Base-by-base conservation (phyloP, 2,113 vertebrate genomes). In the Jacana jacana region DNA sequence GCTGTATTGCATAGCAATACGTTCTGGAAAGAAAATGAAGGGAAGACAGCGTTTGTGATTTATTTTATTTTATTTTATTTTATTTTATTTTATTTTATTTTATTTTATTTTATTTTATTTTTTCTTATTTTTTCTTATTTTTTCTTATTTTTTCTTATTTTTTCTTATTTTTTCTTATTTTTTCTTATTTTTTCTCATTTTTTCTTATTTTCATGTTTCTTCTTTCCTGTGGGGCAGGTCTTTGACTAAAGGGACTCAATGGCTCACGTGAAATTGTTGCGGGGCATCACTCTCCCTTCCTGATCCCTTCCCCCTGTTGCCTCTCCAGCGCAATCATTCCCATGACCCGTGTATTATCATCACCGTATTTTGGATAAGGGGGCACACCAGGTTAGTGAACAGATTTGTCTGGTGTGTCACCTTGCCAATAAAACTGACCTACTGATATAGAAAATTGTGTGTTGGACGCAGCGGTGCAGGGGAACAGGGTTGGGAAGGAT, bases 261-360 rank as follows among this genome's bases (percentile, higher is more conserved):
- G 18, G 52, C 30, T 89, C 1, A 0, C 4, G 2, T 18, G 17
- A 17, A 54, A 39, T 58, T 66, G 17, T 54, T 78, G 51, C 0
- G 3, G 16, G 35, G 15, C 35, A 39, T 51, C 57, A 1, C 19
- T 69, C 16, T 40, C 25, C 3, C 7, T 31, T 65, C 13, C 10
- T 17, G 35, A 20, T 42, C 17, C 64, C 3, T 0, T 19, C 12
- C 11, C 7, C 15, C 4, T 1, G 6, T 1, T 55, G 3, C 3
- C 11, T 18, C 17, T 17, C 7, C 61, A 6, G 8, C 31, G 28
- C 28, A 57, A 57, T n/a, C 6, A 15, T 0, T 1, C 14, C 0
- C 15, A 3, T 5, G 4, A 54, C 11, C 69, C 2, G 1, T 17
- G 42, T 17, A 4, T 79, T 81, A 9, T 55, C 65, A 51, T 33